Percentiles rank a stretch among this genome's conserved stretches.
phyloP scores from a whole-genome alignment of 35 echinoderm and acorn worm genomes.

The Hemicentrotus pulcherrimus region DNA sequence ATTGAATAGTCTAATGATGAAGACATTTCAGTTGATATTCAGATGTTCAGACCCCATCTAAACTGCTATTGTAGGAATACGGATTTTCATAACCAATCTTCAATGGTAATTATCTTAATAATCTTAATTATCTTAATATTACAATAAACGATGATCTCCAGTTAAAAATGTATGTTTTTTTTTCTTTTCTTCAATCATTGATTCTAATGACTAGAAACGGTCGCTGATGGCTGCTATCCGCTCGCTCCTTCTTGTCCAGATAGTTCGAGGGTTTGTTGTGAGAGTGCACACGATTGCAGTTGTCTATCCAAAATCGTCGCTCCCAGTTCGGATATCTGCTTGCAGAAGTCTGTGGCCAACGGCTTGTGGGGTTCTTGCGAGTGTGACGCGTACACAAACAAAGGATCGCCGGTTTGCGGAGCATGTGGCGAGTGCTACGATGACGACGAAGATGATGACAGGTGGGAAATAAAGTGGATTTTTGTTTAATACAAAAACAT shows the following conservation, averaged over 20 bases:
- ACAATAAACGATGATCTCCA: no score
- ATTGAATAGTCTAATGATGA: no score
- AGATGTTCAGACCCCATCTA: no score
- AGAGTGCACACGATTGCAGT: not conserved
- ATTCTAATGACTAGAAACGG: not conserved
- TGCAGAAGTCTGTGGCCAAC: not conserved
- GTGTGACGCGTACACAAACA: not conserved
- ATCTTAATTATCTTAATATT: no score
- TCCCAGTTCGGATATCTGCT: not conserved
- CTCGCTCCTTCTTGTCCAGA: constrained; percentile 5
- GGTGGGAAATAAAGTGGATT: not conserved
- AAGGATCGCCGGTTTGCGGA: not conserved
- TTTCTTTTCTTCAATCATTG: not conserved
- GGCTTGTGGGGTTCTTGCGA: not conserved
- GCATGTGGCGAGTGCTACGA: constrained; percentile 13
- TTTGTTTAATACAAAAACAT: no score
- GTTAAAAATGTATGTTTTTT: not conserved
- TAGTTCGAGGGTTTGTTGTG: constrained; percentile 13
- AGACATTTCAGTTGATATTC: no score
- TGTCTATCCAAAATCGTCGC: not conserved
- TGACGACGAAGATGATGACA: not conserved
- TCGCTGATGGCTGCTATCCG: constrained; percentile 28
- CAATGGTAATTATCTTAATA: no score
- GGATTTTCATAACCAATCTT: no score
- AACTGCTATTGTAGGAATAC: no score